These are phyloP conservation scores for Sylvilagus floridanus DNA, from an alignment of 2,797 vertebrate genomes.

Conservation along the genomic window DNA sequence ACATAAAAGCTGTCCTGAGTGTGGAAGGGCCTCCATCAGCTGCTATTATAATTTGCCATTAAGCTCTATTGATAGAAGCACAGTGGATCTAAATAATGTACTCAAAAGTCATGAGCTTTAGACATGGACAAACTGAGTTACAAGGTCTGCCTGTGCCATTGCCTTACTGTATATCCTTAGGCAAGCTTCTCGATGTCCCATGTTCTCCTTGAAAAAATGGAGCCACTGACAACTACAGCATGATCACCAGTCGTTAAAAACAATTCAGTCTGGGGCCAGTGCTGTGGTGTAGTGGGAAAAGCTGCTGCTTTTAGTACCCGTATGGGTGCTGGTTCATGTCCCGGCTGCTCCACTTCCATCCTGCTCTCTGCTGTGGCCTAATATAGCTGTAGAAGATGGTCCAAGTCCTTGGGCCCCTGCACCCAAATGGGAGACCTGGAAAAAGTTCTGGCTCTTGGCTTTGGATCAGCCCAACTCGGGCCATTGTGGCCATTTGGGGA, in stretches of 20 bases:
- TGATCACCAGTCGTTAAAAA: not conserved
- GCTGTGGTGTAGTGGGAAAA: too few relatives aligned
- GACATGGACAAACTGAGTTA: not conserved
- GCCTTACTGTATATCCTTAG: not conserved
- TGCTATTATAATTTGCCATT: not conserved
- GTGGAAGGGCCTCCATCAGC: not conserved
- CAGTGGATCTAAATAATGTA: not conserved
- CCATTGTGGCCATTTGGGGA: too few relatives aligned
- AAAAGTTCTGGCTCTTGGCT: too few relatives aligned
- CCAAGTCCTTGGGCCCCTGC: too few relatives aligned
- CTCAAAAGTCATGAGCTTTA: not conserved
- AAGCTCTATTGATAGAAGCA: not conserved
- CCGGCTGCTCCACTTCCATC: too few relatives aligned
- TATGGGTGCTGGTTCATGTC: too few relatives aligned
- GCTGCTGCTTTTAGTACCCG: too few relatives aligned
- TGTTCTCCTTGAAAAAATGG: conserved; percentile 22
- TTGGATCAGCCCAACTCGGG: too few relatives aligned
- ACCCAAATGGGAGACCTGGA: too few relatives aligned
- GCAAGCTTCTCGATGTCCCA: not conserved
- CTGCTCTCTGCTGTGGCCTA: too few relatives aligned
- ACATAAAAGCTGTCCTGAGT: conserved; percentile 27
- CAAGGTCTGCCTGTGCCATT: not conserved
- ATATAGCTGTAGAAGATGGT: too few relatives aligned
- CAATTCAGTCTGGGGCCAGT: too few relatives aligned
- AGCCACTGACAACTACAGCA: not conserved